phyloP scores from a whole-genome alignment of 2,888 invertebrate species.

The Ennomos fuscantarius region DNA sequence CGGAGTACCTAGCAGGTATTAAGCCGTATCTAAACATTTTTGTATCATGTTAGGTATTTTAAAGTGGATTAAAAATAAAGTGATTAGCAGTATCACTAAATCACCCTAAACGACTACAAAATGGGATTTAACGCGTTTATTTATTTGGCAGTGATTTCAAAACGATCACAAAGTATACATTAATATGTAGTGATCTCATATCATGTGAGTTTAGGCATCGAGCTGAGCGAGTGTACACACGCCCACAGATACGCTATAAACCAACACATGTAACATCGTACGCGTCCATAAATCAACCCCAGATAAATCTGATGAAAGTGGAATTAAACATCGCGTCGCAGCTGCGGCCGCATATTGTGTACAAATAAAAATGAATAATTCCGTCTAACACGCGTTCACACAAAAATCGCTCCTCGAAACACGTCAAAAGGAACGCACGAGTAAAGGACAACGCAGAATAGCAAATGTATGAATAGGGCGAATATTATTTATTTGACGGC shows the following conservation, averaged over 20 bases:
- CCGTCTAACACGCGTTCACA: constrained; percentile 19
- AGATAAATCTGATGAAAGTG: constrained; percentile 30
- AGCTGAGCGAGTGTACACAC: too few species aligned
- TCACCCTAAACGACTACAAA: too few species aligned
- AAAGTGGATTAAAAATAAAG: too few species aligned
- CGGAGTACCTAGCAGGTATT: too few species aligned
- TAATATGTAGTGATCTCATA: too few species aligned
- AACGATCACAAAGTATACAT: too few species aligned
- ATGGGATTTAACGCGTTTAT: too few species aligned
- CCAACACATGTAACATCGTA: not conserved
- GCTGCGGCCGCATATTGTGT: constrained; percentile 25
- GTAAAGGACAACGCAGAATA: constrained; percentile 16
- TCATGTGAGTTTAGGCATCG: too few species aligned
- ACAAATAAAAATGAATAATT: constrained; percentile 33
- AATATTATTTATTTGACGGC: constrained; percentile 35
- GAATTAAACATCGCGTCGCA: constrained; percentile 29
- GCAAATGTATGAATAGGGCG: constrained; percentile 26
- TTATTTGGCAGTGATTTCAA: too few species aligned
- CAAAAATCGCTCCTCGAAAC: constrained; percentile 12
- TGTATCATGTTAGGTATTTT: too few species aligned
- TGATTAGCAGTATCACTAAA: too few species aligned
- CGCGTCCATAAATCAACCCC: constrained; percentile 23
- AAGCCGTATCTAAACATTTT: too few species aligned
- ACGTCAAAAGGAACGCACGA: constrained; percentile 8
- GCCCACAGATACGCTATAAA: constrained; percentile 4